Base-by-base conservation (phyloP, 1,140 invertebrate genomes). In the Galleria mellonella region DNA sequence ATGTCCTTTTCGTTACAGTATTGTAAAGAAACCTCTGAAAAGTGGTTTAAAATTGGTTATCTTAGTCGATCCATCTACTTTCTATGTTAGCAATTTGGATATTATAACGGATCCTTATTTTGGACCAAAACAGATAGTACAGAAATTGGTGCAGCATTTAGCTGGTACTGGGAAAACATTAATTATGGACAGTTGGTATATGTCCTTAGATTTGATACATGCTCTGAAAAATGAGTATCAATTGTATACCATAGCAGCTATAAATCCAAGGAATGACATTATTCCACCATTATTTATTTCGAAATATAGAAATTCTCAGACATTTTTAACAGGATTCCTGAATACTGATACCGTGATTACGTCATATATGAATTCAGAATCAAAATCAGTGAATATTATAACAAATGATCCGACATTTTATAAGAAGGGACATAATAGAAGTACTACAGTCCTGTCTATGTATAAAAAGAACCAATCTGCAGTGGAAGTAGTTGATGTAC, bases 1-100 rank as follows among this genome's bases (percentile, higher is more conserved):
- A 23, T 88, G 86, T 54, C 67, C 72, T 28, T 88, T 89, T 62
- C 62, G 84, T 36, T 85, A 87, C 49, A 77, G 84, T 14, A 86
- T 90, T 32, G 70, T 84, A 31, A 79, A 64, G 14, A 85, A 84
- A 54, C 61, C 63, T 8, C 45, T 76, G 4, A 75, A 77, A 50
- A 62, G 46, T 37, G 87, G 87, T 0, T 70, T 87, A 0, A 88
- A 87, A 67, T 44, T 87, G 15, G 72, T 79, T 27, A 45, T 83
- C 2, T 47, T 87, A 8, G 75, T 83, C 11, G 86, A 88, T 53
- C 55, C 87, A 5, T 55, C 62, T 37, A 86, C 62, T 29, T 87
- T 87, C 53, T 89, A 88, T 62, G 63, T 87, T 0, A 63, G 60
- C 10, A 88, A 88, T 47, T 55, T 88, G 23, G 83, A 89, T 62